Evolutionary conservation across 1,140 invertebrate species (phyloP).

Genomic region (Euura saliciscinereae): DNA sequence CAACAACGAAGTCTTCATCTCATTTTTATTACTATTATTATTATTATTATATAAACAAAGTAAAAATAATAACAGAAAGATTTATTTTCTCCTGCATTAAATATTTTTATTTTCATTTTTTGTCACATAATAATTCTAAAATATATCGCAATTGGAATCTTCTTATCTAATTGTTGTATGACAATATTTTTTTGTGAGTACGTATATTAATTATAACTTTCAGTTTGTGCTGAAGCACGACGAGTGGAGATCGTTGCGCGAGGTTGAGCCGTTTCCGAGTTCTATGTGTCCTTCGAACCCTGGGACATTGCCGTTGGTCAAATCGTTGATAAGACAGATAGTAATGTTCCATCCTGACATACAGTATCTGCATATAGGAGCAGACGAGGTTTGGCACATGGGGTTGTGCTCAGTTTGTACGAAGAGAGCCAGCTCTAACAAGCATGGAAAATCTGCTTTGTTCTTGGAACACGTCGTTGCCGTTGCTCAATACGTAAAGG

Average conservation of each 20-base stretch:
- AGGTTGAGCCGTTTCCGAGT: slow-evolving; percentile 78
- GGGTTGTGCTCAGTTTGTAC: slow-evolving; percentile 80
- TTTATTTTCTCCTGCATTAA: slow-evolving; percentile 15
- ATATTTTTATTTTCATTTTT: slow-evolving; percentile 9
- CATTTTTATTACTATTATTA: too few relatives aligned
- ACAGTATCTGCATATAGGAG: slow-evolving; percentile 79
- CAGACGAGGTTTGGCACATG: slow-evolving; percentile 84
- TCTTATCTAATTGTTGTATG: background rate
- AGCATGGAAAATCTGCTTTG: slow-evolving; percentile 61
- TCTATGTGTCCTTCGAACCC: slow-evolving; percentile 80
- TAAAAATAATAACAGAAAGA: too few relatives aligned
- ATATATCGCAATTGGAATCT: slow-evolving; percentile 6
- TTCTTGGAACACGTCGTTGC: slow-evolving; percentile 75
- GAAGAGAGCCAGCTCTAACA: slow-evolving; percentile 59
- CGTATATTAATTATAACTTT: slow-evolving; percentile 19
- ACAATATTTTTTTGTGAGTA: slow-evolving; percentile 18
- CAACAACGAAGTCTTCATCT: too few relatives aligned
- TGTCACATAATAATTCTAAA: slow-evolving; percentile 11
- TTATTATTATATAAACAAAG: too few relatives aligned
- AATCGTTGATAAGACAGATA: slow-evolving; percentile 65
- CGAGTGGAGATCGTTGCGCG: slow-evolving; percentile 78
- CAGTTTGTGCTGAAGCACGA: slow-evolving; percentile 83
- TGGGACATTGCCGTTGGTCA: slow-evolving; percentile 65
- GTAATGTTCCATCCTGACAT: slow-evolving; percentile 67
- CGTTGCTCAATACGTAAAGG: slow-evolving; percentile 68